A percentile compares a stretch with the other conserved stretches of the same genome.
phyloP scores from a whole-genome alignment of 2,888 invertebrate species.

The Flabesymbios commensalis region DNA sequence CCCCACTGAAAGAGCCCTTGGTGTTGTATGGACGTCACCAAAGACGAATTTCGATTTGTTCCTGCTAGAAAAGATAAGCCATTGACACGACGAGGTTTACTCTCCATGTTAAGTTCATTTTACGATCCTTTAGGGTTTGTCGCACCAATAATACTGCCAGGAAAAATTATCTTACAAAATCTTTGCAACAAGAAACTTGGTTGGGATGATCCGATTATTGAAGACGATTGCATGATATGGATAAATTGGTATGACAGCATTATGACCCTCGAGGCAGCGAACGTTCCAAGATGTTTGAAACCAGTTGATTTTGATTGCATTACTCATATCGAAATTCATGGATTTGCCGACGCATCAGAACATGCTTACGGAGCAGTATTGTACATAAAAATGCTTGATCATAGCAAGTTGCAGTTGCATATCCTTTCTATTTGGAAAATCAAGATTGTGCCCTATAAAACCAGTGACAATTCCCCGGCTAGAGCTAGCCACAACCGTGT shows the following conservation, averaged over 20 bases:
- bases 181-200: conserved; percentile 17
- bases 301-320: conserved; percentile 2
- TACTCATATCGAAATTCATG: not conserved
- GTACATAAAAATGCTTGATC: not conserved
- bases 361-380: conserved; percentile 6
- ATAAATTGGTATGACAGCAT: not conserved
- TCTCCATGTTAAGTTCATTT: conserved; percentile 32
- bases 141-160: conserved; percentile 29
- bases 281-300: conserved; percentile 10
- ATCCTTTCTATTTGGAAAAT: conserved; percentile 20
- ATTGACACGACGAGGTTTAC: conserved; percentile 30
- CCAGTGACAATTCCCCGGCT: conserved; percentile 30
- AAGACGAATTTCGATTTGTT: conserved; percentile 32
- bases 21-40: conserved; percentile 34
- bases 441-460: conserved; percentile 33
- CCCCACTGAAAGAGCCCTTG: conserved; percentile 9
- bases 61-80: conserved; percentile 29
- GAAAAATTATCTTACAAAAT: conserved; percentile 32
- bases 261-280: not conserved
- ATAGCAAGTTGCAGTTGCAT: not conserved
- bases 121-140: conserved; percentile 39
- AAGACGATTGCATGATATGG: not conserved
- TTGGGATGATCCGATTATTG: conserved; percentile 33
- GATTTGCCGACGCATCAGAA: conserved; percentile 12
- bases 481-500: conserved; percentile 31